Evolutionary conservation across 2,797 vertebrate species (phyloP).

Genomic region (Linurgus olivaceus): DNA sequence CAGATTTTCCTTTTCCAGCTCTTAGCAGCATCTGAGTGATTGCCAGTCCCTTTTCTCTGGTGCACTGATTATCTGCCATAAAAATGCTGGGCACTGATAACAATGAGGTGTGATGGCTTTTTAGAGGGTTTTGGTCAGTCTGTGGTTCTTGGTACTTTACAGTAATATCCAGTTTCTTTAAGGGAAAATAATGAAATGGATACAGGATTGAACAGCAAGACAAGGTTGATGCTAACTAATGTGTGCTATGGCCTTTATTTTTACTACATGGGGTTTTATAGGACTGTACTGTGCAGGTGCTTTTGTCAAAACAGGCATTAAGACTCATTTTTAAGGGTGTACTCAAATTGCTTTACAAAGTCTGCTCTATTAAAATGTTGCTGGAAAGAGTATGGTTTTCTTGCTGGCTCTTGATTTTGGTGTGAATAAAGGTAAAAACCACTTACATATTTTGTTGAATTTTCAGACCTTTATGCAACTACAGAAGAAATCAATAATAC

Average conservation of each 20-base stretch:
- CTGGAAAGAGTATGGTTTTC: neutral
- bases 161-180: neutral
- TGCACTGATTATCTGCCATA: neutral
- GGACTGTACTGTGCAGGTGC: neutral
- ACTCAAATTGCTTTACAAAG: neutral
- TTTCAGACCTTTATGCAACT: slow-evolving; percentile 45
- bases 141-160: neutral
- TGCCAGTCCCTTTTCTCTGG: neutral
- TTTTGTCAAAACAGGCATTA: neutral
- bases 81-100: neutral
- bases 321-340: neutral
- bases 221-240: neutral
- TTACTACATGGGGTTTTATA: neutral
- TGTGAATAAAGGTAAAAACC: neutral
- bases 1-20: neutral
- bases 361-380: neutral
- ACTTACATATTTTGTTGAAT: neutral
- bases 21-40: neutral
- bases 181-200: neutral
- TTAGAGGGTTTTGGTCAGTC: neutral
- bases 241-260: neutral
- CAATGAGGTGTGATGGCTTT: neutral
- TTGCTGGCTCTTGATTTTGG: neutral
- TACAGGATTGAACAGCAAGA: neutral
- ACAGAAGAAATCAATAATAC: slow-evolving; percentile 59